phyloP scores from a whole-genome alignment of 2,113 vertebrate species.

The Orcinus orca region DNA sequence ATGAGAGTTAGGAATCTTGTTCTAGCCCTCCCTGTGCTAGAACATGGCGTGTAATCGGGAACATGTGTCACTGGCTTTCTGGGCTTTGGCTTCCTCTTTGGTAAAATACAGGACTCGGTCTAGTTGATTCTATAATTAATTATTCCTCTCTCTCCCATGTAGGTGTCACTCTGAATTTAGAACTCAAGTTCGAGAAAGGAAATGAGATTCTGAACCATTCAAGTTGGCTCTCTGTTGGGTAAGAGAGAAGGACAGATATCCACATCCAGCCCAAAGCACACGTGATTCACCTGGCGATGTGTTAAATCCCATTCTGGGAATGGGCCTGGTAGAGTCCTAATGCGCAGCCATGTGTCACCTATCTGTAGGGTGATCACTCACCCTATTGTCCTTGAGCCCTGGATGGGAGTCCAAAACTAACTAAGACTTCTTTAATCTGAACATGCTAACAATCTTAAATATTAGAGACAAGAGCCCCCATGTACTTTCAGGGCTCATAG shows the following conservation, averaged over 20 bases:
- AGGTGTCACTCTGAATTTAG: neutral
- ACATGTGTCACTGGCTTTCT: neutral
- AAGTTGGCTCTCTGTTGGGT: neutral
- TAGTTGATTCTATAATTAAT: neutral
- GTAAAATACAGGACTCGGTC: neutral
- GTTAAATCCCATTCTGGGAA: slow-evolving; percentile 27
- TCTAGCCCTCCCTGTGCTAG: neutral
- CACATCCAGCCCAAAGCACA: neutral
- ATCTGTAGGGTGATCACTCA: neutral
- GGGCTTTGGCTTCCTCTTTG: neutral
- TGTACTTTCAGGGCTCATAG: neutral
- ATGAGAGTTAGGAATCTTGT: neutral
- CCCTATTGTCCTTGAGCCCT: neutral
- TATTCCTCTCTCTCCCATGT: neutral
- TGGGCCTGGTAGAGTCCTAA: neutral
- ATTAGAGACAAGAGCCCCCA: neutral
- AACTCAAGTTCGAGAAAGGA: neutral
- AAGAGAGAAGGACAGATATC: neutral
- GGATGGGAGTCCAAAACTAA: neutral
- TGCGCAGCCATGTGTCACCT: neutral
- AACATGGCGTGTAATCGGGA: neutral
- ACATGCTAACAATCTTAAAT: slow-evolving; percentile 2
- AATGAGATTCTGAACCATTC: neutral
- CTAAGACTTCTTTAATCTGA: neutral
- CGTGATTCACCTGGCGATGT: neutral